Base-by-base conservation (phyloP, 2,888 invertebrate genomes). In the Metallyticus violacea region DNA sequence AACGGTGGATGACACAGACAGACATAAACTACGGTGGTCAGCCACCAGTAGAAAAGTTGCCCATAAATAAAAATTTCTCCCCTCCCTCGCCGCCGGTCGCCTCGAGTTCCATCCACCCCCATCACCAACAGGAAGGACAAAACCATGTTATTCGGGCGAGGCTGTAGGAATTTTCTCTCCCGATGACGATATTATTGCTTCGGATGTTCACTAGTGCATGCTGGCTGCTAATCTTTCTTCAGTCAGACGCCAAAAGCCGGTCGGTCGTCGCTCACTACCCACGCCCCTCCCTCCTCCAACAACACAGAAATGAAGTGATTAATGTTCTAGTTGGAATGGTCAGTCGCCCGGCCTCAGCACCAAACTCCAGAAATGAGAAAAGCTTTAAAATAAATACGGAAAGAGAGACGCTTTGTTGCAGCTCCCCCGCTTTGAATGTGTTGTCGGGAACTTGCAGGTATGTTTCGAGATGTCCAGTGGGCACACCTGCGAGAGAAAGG, bases 1-100 rank as follows among this genome's bases (percentile, higher is more conserved):
- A 81, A 85, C 85, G 85, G 62, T 76, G 85, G 85, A 26, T 85
- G 85, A 85, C 85, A 85, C 62, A 26, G 81, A 85, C 85, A 85
- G 79, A 83, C 83, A 82, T 82, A 83, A 83, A 83, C 83, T 83
- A 77, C 77, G 28, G n/a, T 83, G 83, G 83, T 83, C 83, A 77
- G 77, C 83, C 83, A 83, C 77, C 83, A 77, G 83, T 83, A 83
- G 83, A 83, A 83, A 83, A 83, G 62, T 83, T 83, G 83, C 29
- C 83, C 83, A 83, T 83, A 83, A 83, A 83, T 83, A 83, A 83
- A 83, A 83, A 83, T 77, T 79, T 77, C 62, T 62, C 77, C 83
- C 83, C 28, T 77, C 83, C 40, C 27, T 82, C 83, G 22, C 62
- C 25, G 27, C 26, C 81, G n/a, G 62, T 81, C 26, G 62, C 83